Conservation (phyloP, 2,888 invertebrate genomes). For the Catocala sponsa region DNA sequence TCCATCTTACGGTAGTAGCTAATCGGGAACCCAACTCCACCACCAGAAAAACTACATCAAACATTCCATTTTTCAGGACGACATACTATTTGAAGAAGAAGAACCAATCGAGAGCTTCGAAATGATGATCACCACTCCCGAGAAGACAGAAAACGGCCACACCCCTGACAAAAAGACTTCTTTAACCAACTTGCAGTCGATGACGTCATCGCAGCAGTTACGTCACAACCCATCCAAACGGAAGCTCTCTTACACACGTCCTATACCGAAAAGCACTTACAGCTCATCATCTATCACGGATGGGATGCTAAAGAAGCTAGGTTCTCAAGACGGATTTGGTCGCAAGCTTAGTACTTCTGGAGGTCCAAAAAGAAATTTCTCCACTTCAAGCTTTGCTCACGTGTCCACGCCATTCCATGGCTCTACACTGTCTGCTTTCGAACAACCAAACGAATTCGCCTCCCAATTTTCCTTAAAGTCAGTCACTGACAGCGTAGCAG, state of each 20-base stretch:
- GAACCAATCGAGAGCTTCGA: constrained; percentile 68
- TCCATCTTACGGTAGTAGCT: no score
- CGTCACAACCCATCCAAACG: constrained; percentile 73
- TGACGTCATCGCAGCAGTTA: constrained; percentile 60
- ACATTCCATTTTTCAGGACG: constrained; percentile 71
- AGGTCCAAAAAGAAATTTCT: constrained; percentile 90
- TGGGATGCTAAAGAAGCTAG: constrained; percentile 81
- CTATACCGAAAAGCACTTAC: constrained; percentile 72
- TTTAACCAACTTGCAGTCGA: constrained; percentile 49
- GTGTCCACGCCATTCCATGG: constrained; percentile 95
- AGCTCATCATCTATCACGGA: constrained; percentile 89
- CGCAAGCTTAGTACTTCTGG: constrained; percentile 66
- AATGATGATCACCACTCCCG: constrained; percentile 51
- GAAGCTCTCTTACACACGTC: constrained; percentile 73
- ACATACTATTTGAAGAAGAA: constrained; percentile 79
- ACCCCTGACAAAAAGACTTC: constrained; percentile 48
- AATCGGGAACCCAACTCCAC: no score
- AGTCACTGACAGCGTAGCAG: constrained; percentile 87
- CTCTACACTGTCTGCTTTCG: constrained; percentile 92
- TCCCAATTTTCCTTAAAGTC: constrained; percentile 93
- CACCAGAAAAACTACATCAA: no score
- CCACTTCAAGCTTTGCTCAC: constrained; percentile 94
- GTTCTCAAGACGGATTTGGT: constrained; percentile 75
- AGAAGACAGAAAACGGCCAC: constrained; percentile 54
- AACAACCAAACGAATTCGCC: constrained; percentile 92